Percentiles rank a stretch among this genome's conserved stretches.
Evolutionary conservation across 2,797 vertebrate species (phyloP).

Genomic region (Acestrorhynchus altus): DNA sequence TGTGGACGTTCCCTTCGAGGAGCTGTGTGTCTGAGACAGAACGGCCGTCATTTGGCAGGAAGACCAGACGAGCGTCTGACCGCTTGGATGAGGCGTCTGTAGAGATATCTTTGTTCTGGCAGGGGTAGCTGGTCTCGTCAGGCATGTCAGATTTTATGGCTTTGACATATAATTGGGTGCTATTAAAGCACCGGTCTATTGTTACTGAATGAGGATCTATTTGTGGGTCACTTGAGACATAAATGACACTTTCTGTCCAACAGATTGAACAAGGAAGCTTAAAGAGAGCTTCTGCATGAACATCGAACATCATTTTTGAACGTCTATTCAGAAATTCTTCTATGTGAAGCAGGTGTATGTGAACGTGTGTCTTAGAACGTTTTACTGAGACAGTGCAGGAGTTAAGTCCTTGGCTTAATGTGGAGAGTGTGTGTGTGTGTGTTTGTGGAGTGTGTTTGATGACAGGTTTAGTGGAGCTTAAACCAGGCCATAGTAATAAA

Average conservation of each 20-base stretch:
- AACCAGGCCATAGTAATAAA: too few species aligned
- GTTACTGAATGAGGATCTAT: not conserved
- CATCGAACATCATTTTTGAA: too few species aligned
- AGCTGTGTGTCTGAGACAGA: not conserved
- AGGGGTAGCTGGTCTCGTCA: not conserved
- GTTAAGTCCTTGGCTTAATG: too few species aligned
- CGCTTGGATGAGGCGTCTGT: not conserved
- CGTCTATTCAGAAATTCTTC: too few species aligned
- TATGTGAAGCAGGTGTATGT: too few species aligned
- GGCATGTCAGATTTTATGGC: constrained; percentile 26
- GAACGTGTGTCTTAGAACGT: too few species aligned
- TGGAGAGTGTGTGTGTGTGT: too few species aligned
- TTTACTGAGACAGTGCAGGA: too few species aligned
- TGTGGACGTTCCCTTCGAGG: constrained; percentile 58
- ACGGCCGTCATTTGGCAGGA: not conserved
- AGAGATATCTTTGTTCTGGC: not conserved
- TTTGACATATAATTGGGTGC: not conserved
- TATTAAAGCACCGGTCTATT: not conserved
- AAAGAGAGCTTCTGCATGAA: not conserved
- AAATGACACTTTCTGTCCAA: not conserved
- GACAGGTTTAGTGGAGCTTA: too few species aligned
- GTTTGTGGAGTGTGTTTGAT: too few species aligned
- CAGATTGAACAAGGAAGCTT: not conserved
- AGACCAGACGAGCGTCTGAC: not conserved
- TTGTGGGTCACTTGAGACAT: not conserved